Conservation (phyloP, 2,113 vertebrate genomes). For the Candoia aspera region DNA sequence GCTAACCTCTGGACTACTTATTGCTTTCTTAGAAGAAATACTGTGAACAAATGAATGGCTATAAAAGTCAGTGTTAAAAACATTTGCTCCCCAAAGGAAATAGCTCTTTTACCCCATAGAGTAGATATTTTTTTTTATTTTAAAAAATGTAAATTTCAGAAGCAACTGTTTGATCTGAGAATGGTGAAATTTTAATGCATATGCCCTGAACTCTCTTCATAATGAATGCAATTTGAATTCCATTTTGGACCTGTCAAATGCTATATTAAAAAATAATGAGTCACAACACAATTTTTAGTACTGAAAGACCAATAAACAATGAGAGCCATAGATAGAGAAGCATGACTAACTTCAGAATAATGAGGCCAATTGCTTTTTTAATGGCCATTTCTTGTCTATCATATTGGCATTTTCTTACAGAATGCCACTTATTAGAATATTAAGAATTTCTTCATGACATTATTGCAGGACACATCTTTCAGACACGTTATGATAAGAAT, state of each 20-base stretch:
- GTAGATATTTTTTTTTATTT: background rate
- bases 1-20: background rate
- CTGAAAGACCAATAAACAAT: constrained; percentile 7
- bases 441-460: background rate
- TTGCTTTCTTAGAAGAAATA: too few relatives aligned
- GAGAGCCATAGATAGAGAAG: background rate
- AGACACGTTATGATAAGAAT: background rate
- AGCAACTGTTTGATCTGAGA: constrained; percentile 5
- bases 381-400: background rate
- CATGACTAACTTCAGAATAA: constrained; percentile 27
- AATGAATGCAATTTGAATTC: constrained; percentile 29
- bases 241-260: constrained; percentile 4
- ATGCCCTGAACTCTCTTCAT: constrained; percentile 18
- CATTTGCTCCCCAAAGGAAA: background rate
- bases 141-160: background rate
- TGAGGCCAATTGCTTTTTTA: constrained; percentile 12
- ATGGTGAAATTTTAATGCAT: constrained; percentile 19
- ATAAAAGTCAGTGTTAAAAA: background rate
- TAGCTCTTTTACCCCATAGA: background rate
- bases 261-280: constrained; percentile 40
- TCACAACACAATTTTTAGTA: background rate
- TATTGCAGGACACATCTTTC: background rate
- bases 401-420: background rate
- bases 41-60: background rate
- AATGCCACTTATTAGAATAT: background rate